Evolutionary conservation across 2,797 vertebrate species (phyloP), one percentile per base, ranked within the genome.

Genomic region (Arctocebus calabarensis): DNA sequence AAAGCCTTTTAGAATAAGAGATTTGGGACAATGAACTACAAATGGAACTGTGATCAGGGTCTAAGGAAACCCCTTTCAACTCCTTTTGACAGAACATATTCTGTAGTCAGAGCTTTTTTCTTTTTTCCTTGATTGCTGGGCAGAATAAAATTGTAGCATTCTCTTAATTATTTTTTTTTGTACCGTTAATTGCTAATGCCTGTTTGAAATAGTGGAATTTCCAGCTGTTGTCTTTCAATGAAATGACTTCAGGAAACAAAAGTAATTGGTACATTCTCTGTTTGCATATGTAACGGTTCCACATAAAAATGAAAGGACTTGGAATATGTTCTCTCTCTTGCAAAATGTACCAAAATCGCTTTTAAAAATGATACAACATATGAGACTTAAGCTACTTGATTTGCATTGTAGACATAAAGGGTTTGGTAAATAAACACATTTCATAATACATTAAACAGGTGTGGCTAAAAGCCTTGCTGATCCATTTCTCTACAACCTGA

Each of bases 1-100:
- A 96, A 97, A 95, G 4, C 57, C 96, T 97, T 97, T 97, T 84
- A 95, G 96, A 90, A 84, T 73, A 97, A 86, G 82, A 95, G 84
- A 68, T 84, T 90, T 95, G 94, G 94, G 94, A 97, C 97, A 97
- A 57, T 96, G 92, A 45, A 43, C 81, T 96, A 57, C 95, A 97
- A 97, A 94, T 62, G 27, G 75, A 97, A 29, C 43, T 48, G 17
- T 94, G 78, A 68, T 94, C 16, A 95, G 37, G 37, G 82, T 73
- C 7, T 57, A 57, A 96, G 96, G 43, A 90, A 77, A 43, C 79
- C 86, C 84, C 55, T 92, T 89, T 92, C 77, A 84, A 20, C 19
- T 95, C 32, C 70, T 61, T 90, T 84, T 73, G 88, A 57, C 40
- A 57, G 40, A 71, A 78, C 12, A 43, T 32, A 29, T 37, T 92